Evolutionary conservation across 2,888 invertebrate species (phyloP), one percentile per base, ranked within the genome.

Genomic region (Torymus texanus): DNA sequence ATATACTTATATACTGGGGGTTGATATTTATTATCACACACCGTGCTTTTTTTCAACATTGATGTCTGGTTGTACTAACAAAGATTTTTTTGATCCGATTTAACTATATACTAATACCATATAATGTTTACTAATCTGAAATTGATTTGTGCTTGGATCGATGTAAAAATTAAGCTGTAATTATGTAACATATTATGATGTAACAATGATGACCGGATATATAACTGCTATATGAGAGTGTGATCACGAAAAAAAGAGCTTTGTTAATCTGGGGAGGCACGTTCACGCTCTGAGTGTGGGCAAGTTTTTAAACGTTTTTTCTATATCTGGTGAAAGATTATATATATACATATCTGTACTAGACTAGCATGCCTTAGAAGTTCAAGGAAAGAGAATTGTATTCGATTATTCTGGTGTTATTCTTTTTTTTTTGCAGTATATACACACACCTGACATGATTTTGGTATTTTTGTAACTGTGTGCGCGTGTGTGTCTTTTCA

Each of bases 301-400:
- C 29, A n/a, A 21, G 16, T 51, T 55, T 67, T 55, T 56, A 51
- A 66, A 51, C 24, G 29, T 58, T 59, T 73, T 53, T 24, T 70
- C 16, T 73, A n/a, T 41, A 50, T n/a, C 58, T 58, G 62, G 68
- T 70, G 70, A 70, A 58, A 62, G 68, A 21, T 41, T 41, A 41
- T 41, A 41, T 41, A 41, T 41, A 41, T 41, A 41, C 41, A 41
- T 72, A 63, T 67, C 53, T 79, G 68, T 74, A 55, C n/a, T 71
- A 75, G 66, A 58, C 50, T 4, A 58, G 79, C 79, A 79, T 79
- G 79, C 50, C 50, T 74, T 74, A 75, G 65, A 58, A 53, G 16
- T 78, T 21, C 58, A 18, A 78, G 41, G 8, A 41, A 41, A 41
- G 41, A 56, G 67, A 67, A 29, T 16, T 66, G 67, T 53, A 53